Conservation (phyloP, 2,888 invertebrate species). For the Agonopterix alstromeriana region DNA sequence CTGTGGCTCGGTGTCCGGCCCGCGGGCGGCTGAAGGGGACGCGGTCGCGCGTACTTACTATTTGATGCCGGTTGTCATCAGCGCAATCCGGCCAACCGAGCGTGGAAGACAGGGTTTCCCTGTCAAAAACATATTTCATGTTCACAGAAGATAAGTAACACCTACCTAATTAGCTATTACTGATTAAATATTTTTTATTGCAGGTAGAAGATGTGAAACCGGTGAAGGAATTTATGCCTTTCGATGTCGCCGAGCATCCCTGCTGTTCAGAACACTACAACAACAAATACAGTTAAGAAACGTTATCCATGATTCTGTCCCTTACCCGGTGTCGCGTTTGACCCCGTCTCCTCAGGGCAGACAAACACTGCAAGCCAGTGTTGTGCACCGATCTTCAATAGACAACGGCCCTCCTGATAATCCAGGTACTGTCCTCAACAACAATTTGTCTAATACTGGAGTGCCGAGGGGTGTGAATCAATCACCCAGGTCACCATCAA, state of each 20-base stretch:
- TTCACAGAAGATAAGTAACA: no score
- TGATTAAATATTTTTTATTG: slow-evolving; percentile 22
- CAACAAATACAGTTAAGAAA: slow-evolving; percentile 86
- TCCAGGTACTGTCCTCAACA: slow-evolving; percentile 28
- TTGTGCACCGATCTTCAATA: slow-evolving; percentile 60
- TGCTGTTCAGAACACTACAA: slow-evolving; percentile 91
- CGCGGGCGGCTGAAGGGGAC: no score
- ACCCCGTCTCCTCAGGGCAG: slow-evolving; percentile 54
- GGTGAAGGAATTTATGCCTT: slow-evolving; percentile 97
- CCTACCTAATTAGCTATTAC: neutral
- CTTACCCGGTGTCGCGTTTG: slow-evolving; percentile 54
- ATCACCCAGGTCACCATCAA: slow-evolving; percentile 71
- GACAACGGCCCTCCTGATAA: slow-evolving; percentile 57
- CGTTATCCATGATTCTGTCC: slow-evolving; percentile 50
- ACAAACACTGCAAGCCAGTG: slow-evolving; percentile 60
- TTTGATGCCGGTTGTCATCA: no score
- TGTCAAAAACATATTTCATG: no score
- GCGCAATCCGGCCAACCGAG: no score
- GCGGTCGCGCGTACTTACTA: no score
- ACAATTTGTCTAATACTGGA: slow-evolving; percentile 33
- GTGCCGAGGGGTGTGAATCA: slow-evolving; percentile 36
- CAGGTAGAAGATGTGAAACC: slow-evolving; percentile 87
- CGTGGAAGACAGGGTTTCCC: no score
- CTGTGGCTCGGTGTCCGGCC: no score
- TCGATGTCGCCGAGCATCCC: slow-evolving; percentile 90